phyloP scores from a whole-genome alignment of 1,140 invertebrate species.

The Chelonus insularis region DNA sequence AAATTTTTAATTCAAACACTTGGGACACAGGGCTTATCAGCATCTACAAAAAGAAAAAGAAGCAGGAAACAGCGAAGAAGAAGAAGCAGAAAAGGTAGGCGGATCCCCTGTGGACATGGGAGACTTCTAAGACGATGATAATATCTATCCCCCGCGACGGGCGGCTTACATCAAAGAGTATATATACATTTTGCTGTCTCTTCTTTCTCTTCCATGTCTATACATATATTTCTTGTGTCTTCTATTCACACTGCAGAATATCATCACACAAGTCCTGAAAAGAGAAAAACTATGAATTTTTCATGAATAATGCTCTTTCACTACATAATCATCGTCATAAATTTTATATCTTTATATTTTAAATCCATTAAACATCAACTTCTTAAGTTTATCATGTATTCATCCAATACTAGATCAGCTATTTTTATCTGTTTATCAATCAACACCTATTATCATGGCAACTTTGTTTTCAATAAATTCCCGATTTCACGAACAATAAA shows the following conservation, averaged over 20 bases:
- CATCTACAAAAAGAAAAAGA: too few species aligned
- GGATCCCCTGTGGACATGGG: conserved; percentile 16
- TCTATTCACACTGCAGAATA: conserved; percentile 29
- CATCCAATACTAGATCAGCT: too few species aligned
- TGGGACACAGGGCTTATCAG: neutral
- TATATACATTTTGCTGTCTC: conserved; percentile 10
- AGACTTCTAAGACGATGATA: conserved; percentile 47
- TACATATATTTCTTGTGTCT: neutral
- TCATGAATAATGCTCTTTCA: conserved; percentile 6
- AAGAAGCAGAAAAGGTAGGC: conserved; percentile 8
- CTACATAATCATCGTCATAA: neutral
- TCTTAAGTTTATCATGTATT: too few species aligned
- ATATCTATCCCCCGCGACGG: conserved; percentile 57
- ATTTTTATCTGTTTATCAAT: too few species aligned
- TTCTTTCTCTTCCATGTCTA: neutral
- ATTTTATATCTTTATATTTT: too few species aligned
- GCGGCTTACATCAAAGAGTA: conserved; percentile 56
- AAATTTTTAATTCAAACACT: too few species aligned
- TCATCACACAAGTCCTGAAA: neutral
- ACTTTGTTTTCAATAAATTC: too few species aligned
- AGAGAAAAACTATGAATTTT: conserved; percentile 13
- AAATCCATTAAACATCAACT: too few species aligned
- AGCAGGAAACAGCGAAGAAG: too few species aligned
- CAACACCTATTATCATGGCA: too few species aligned
- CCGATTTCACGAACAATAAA: too few species aligned